Evolutionary conservation across 2,888 invertebrate genomes (phyloP).

Genomic region (Dicyrtomina minuta): DNA sequence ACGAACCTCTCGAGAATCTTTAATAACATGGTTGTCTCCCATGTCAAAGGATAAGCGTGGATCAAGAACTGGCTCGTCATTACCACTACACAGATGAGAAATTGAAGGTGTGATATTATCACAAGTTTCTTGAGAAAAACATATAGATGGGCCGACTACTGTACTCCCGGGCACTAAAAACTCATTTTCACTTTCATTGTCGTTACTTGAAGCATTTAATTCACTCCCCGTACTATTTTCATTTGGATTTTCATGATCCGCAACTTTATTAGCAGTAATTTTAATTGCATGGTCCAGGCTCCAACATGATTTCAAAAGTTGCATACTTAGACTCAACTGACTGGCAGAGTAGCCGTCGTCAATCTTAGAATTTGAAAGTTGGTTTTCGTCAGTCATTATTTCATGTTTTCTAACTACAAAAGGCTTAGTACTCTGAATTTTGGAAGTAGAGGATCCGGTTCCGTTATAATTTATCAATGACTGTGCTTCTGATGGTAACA

Average conservation of each 20-base stretch:
- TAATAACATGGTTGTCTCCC: conserved; percentile 6
- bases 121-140: conserved; percentile 33
- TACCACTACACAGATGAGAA: conserved; percentile 4
- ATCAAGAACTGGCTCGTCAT: conserved; percentile 18
- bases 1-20: not conserved
- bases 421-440: conserved; percentile 9
- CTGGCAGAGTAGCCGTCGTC: not conserved
- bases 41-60: not conserved
- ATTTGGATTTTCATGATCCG: conserved; percentile 2
- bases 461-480: conserved; percentile 58
- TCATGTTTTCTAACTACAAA: conserved; percentile 16
- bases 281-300: conserved; percentile 10
- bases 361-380: not conserved
- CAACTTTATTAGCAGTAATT: conserved; percentile 7
- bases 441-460: not conserved
- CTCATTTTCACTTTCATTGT: conserved; percentile 48
- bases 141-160: conserved; percentile 50
- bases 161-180: conserved; percentile 39
- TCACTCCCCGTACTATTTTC: conserved; percentile 42
- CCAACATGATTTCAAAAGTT: conserved; percentile 25
- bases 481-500: conserved; percentile 84
- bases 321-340: conserved; percentile 15
- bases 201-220: conserved; percentile 37
- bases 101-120: not conserved
- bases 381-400: not conserved